phyloP scores from a whole-genome alignment of 1,140 invertebrate genomes.

The Drosophila trapezifrons region DNA sequence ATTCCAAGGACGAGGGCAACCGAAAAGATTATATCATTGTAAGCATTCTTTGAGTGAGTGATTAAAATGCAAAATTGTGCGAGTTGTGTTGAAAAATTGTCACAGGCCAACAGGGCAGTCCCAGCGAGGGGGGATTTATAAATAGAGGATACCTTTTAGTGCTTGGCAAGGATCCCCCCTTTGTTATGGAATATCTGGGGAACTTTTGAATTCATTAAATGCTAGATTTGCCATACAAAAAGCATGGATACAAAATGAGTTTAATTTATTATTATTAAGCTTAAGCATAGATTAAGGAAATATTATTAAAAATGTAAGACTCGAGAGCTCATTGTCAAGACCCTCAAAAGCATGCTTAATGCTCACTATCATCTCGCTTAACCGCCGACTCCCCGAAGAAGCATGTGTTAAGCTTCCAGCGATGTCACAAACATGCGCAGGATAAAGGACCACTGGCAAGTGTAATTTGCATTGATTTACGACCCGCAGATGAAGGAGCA shows the following conservation, averaged over 20 bases:
- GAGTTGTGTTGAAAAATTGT: slow-evolving; percentile 58
- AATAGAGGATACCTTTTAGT: background rate
- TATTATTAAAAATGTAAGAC: background rate
- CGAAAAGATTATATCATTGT: slow-evolving; percentile 75
- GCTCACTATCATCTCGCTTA: slow-evolving; percentile 7
- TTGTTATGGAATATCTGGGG: too few relatives aligned
- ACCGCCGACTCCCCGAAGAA: slow-evolving; percentile 12
- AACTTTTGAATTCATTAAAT: too few relatives aligned
- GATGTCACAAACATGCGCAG: slow-evolving; percentile 49
- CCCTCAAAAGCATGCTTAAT: background rate
- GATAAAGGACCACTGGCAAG: slow-evolving; percentile 32
- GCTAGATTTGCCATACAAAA: too few relatives aligned
- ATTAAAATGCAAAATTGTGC: slow-evolving; percentile 68
- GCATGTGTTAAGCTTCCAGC: slow-evolving; percentile 71
- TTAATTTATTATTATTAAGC: background rate
- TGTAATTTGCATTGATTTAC: slow-evolving; percentile 80
- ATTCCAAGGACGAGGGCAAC: slow-evolving; percentile 31
- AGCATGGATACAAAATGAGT: background rate
- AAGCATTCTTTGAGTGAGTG: slow-evolving; percentile 80
- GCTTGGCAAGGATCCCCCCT: background rate
- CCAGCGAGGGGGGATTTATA: slow-evolving; percentile 8
- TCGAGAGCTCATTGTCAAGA: too few relatives aligned
- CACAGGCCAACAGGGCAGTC: slow-evolving; percentile 9
- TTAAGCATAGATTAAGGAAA: background rate
- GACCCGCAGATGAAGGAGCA: slow-evolving; percentile 36